phyloP scores from a whole-genome alignment of 2,797 vertebrate genomes.

The Onychomys arenicola region DNA sequence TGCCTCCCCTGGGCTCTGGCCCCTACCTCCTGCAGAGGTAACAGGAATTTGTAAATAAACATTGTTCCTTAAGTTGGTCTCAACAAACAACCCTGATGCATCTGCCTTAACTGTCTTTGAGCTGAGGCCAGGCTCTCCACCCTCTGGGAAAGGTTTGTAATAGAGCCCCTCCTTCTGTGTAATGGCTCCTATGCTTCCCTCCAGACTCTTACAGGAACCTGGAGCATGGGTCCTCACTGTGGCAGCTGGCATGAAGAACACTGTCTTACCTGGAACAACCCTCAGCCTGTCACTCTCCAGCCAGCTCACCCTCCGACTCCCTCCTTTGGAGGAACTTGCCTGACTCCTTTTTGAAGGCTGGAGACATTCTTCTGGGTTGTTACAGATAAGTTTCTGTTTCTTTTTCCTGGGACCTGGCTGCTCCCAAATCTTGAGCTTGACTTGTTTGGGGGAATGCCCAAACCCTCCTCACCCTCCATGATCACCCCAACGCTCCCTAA shows the following conservation, averaged over 20 bases:
- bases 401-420: background rate
- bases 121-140: background rate
- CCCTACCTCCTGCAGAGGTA: too few relatives aligned
- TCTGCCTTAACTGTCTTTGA: background rate
- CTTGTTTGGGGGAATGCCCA: background rate
- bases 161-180: background rate
- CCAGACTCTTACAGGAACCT: background rate
- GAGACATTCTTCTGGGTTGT: background rate
- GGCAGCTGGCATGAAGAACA: background rate
- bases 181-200: background rate
- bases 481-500: background rate
- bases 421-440: background rate
- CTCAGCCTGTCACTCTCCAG: background rate
- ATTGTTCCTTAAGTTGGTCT: background rate
- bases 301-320: background rate
- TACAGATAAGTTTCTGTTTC: background rate
- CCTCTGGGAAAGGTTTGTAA: background rate
- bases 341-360: background rate
- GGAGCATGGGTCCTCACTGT: background rate
- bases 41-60: background rate
- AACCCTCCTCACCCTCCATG: background rate
- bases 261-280: background rate
- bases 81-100: background rate
- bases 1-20: background rate
- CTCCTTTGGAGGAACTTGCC: background rate